These are phyloP conservation scores for Lasioglossum lativentre DNA, from an alignment of 2,888 invertebrate species.

Conservation along the genomic window DNA sequence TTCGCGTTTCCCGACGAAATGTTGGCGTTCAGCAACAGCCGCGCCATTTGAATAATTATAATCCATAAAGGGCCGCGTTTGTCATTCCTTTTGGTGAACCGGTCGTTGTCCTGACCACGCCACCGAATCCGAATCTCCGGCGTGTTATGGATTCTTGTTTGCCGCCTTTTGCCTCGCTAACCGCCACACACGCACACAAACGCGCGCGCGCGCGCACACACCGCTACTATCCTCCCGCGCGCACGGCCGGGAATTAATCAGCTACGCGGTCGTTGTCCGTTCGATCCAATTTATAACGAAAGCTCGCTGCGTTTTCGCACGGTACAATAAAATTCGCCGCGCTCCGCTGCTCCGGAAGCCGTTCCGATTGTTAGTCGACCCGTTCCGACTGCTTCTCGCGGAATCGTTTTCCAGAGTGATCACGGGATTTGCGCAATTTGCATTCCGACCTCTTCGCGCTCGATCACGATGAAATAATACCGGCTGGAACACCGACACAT, in stretches of 20 bases:
- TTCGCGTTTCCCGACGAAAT: constrained; percentile 41
- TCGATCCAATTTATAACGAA: constrained; percentile 14
- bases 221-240: not conserved
- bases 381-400: not conserved
- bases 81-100: constrained; percentile 45
- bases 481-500: not conserved
- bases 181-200: too few relatives aligned
- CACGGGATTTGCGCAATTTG: not conserved
- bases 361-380: not conserved
- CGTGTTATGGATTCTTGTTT: not conserved
- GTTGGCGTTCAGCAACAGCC: constrained; percentile 52
- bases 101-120: constrained; percentile 47
- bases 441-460: not conserved
- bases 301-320: not conserved
- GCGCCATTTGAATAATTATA: constrained; percentile 65
- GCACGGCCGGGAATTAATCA: constrained; percentile 43
- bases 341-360: not conserved
- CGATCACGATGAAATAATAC: not conserved
- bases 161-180: constrained; percentile 13
- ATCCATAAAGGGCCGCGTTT: constrained; percentile 59
- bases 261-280: constrained; percentile 35
- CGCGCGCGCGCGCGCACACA: too few relatives aligned
- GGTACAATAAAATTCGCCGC: not conserved
- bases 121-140: constrained; percentile 35
- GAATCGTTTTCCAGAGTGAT: not conserved